These are phyloP conservation scores for Falcaria lacertinaria DNA, from an alignment of 2,888 invertebrate species.

Conservation along the genomic window DNA sequence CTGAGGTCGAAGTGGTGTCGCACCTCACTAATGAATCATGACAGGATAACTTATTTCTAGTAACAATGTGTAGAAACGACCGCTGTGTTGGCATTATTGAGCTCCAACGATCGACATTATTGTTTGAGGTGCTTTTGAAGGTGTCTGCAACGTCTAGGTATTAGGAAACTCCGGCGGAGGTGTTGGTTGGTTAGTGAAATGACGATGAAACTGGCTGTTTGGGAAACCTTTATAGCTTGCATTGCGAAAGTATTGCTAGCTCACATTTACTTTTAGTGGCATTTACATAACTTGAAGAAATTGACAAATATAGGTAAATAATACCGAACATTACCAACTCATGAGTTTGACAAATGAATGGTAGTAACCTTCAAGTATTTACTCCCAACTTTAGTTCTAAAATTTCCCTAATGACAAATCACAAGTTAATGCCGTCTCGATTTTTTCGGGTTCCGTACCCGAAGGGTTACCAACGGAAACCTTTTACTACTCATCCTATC, in stretches of 20 bases:
- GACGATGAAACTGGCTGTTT: constrained; percentile 66
- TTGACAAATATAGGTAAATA: too few species aligned
- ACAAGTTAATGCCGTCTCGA: too few species aligned
- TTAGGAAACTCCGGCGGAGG: constrained; percentile 57
- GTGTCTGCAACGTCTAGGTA: constrained; percentile 69
- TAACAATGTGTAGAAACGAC: constrained; percentile 49
- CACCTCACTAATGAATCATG: constrained; percentile 58
- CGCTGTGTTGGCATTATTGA: constrained; percentile 44
- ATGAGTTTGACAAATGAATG: too few species aligned
- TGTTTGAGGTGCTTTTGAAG: constrained; percentile 70
- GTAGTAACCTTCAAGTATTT: too few species aligned
- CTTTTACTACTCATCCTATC: too few species aligned
- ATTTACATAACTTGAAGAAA: constrained; percentile 30
- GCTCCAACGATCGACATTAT: constrained; percentile 69
- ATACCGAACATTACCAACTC: too few species aligned
- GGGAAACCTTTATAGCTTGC: constrained; percentile 64
- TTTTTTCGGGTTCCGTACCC: too few species aligned
- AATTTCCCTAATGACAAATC: too few species aligned
- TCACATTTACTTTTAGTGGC: constrained; percentile 35
- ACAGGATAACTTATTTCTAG: constrained; percentile 52
- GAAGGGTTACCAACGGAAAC: too few species aligned
- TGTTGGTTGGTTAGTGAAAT: constrained; percentile 36
- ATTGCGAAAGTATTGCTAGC: constrained; percentile 73
- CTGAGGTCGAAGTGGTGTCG: constrained; percentile 39
- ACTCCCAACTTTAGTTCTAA: too few species aligned